These are phyloP conservation scores for Apamea epomidion DNA, from an alignment of 2,888 invertebrate species.

Conservation along the genomic window DNA sequence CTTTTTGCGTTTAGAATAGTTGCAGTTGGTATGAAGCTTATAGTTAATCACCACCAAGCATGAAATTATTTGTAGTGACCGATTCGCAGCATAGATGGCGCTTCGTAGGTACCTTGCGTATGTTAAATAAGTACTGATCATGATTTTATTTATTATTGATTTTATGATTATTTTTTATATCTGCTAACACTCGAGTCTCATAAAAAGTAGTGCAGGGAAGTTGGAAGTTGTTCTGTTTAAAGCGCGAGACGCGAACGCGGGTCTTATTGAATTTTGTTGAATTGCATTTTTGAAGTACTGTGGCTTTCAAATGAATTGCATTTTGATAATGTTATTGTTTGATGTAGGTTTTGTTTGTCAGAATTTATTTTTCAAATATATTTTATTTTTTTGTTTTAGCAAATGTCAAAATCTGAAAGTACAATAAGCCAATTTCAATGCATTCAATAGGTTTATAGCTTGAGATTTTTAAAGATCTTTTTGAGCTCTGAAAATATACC, in stretches of 20 bases:
- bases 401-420: neutral
- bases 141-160: too few species aligned
- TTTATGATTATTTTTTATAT: too few species aligned
- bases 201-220: constrained; percentile 61
- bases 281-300: constrained; percentile 54
- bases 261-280: constrained; percentile 61
- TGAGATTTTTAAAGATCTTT: too few species aligned
- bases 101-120: too few species aligned
- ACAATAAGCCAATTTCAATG: neutral
- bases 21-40: too few species aligned
- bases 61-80: too few species aligned
- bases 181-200: too few species aligned
- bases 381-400: neutral
- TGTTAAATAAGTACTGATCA: too few species aligned
- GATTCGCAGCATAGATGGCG: too few species aligned
- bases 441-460: neutral
- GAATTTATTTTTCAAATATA: neutral
- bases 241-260: constrained; percentile 47
- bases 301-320: constrained; percentile 51
- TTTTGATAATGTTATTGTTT: constrained; percentile 31
- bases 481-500: too few species aligned
- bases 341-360: constrained; percentile 8
- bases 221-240: constrained; percentile 46
- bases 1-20: too few species aligned
- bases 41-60: too few species aligned